Base-by-base conservation (phyloP, 2,113 vertebrate species). In the Lota lota region DNA sequence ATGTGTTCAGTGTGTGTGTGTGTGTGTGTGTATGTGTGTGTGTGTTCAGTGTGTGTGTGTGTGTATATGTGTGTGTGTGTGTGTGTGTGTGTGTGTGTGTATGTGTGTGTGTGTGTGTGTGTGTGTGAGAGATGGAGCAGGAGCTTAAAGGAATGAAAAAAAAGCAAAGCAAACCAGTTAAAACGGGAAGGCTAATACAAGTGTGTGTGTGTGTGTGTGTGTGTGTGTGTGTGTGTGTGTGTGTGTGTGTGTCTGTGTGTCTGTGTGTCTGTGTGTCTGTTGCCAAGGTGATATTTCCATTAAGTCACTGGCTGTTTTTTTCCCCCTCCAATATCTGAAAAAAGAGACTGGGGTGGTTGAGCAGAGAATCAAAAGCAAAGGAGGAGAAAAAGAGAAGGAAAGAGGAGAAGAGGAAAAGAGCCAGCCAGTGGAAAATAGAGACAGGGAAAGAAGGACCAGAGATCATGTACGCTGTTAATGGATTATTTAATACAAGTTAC, bases 271-370 rank as follows among this genome's bases (percentile, higher is more conserved):
- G 51, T 79, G 69, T 78, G 82, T 85, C 84, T 86, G 88, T 92
- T 86, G 69, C 89, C 79, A 85, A 83, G 77, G 86, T 68, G 76
- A 86, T 81, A 67, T 87, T 89, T 90, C 87, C 86, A 88, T 88
- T 77, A 81, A 87, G 70, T 91, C 87, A 90, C 78, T 54, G 74
- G 66, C 74, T 69, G 60, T 72, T 76, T 63, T 77, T 85, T 87
- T 87, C 80, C 85, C 87, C 22, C 73, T 80, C 81, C 75, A 75
- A 67, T 71, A 77, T 66, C 78, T 70, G 72, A 81, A 76, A 74
- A 70, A 82, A 69, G 53, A 51, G 66, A 79, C 75, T 69, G 15
- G 4, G 54, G 33, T 17, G 79, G 66, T 62, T 6, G 68, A 69
- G 76, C 72, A 24, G 63, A 76, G 77, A 61, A 74, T 71, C 73